Base-by-base conservation (phyloP, 1,140 invertebrate genomes). In the Drosophila nigrodunni region DNA sequence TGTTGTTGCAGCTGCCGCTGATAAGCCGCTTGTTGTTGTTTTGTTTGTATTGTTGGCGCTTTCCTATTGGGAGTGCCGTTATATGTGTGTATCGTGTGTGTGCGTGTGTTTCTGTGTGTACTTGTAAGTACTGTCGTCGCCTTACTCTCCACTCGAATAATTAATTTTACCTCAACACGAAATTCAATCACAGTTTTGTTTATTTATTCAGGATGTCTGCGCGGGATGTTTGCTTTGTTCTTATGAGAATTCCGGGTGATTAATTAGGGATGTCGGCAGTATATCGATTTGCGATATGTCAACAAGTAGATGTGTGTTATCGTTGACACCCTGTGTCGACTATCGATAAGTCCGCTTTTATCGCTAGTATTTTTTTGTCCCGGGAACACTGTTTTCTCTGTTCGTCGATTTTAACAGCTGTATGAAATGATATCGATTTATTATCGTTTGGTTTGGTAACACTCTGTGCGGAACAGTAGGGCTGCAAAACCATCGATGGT, bases 21-120 rank as follows among this genome's bases (percentile, higher is more conserved):
- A 88, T 88, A 88, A 89, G 83, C 76, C 70, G 59, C 50, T 78
- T 58, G 52, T 61, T 65, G 58, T 58, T 68, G 55, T 49, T 46
- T 21, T 44, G 7, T 59, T 67, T 66, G 55, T 61, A 54, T 21
- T 47, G 67, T 64, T 73, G 73, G 73, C 73, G 67, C 73, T 41
- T 59, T 75, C 59, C 44, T 62, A 75, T 75, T 75, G 67, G 73
- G 44, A 71, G 67, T 35, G n/a, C n/a, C 37, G 15, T 15, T 43
- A 13, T 55, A 30, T 41, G 15, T 13, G 37, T 49, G 35, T 67
- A 21, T 43, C 34, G 25, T 54, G 54, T 44, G 9, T 73, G 7
- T 62, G 30, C 9, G 21, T 58, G 13, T 41, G 7, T 34, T 43
- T 60, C 37, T 25, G 13, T 37, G 47, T 62, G 21, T 57, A 21